Percentiles rank a stretch among this genome's conserved stretches.
Conservation (phyloP, 1,140 invertebrate species). For the Limonius californicus region DNA sequence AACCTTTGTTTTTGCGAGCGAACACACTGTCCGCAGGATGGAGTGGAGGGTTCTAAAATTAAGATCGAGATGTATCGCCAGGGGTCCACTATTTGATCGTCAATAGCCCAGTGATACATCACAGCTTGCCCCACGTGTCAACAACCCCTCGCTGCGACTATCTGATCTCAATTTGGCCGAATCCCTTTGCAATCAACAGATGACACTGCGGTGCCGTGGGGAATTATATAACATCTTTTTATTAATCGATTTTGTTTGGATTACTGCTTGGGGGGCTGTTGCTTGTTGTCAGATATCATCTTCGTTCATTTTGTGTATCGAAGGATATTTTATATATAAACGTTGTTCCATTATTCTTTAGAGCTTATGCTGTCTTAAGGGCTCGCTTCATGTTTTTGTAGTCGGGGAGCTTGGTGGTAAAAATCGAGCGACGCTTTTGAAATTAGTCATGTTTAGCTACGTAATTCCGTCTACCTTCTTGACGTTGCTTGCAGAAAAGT, state of each 20-base stretch:
- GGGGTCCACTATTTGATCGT: slow-evolving; percentile 27
- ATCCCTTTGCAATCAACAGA: slow-evolving; percentile 33
- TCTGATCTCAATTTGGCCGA: slow-evolving; percentile 31
- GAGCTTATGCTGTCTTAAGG: slow-evolving; percentile 1
- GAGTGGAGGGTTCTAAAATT: slow-evolving; percentile 13
- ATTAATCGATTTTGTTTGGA: slow-evolving; percentile 36
- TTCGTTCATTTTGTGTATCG: slow-evolving; percentile 21
- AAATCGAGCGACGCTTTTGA: neutral
- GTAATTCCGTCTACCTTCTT: neutral
- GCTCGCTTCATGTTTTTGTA: slow-evolving; percentile 3
- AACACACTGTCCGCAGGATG: neutral
- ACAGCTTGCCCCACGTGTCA: slow-evolving; percentile 7
- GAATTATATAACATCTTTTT: slow-evolving; percentile 35
- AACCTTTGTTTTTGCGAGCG: neutral
- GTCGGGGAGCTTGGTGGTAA: neutral
- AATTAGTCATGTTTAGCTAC: neutral
- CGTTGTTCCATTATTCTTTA: neutral
- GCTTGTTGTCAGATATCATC: slow-evolving; percentile 27
- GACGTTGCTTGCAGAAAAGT: neutral
- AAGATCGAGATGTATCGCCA: slow-evolving; percentile 16
- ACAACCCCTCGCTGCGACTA: neutral
- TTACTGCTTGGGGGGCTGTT: slow-evolving; percentile 28
- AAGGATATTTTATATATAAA: slow-evolving; percentile 6
- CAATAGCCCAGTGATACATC: slow-evolving; percentile 24
- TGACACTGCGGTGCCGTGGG: slow-evolving; percentile 30